Conservation (phyloP, 2,797 vertebrate genomes). For the Propithecus deckenii region DNA sequence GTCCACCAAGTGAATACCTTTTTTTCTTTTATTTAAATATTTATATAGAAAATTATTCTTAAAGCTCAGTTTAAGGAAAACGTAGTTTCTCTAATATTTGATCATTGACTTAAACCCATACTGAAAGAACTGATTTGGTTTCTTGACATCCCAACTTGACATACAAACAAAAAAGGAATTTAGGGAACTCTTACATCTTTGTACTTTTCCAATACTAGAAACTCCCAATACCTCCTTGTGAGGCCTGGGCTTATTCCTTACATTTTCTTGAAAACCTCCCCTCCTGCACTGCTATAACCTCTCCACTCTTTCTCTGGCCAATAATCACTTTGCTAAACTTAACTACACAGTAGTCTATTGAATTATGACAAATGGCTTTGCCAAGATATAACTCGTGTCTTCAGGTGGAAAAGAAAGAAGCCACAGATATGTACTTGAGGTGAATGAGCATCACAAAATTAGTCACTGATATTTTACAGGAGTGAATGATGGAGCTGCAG, state of each 20-base stretch:
- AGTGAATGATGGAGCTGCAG: conserved; percentile 96
- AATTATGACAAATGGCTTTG: neutral
- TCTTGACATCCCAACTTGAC: neutral
- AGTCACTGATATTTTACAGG: conserved; percentile 82
- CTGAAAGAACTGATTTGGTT: neutral
- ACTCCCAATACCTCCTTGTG: neutral
- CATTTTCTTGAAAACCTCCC: neutral
- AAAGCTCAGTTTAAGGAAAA: neutral
- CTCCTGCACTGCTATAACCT: neutral
- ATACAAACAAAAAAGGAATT: neutral
- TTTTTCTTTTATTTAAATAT: neutral
- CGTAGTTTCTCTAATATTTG: neutral
- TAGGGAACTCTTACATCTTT: neutral
- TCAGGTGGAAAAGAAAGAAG: neutral
- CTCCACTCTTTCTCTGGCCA: neutral
- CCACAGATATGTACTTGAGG: too few relatives aligned
- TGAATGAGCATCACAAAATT: neutral
- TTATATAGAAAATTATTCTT: neutral
- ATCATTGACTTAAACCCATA: neutral
- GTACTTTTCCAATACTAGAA: neutral
- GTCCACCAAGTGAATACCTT: neutral
- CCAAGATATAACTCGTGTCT: neutral
- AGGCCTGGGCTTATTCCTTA: neutral
- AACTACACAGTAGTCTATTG: neutral
- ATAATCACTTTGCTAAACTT: neutral